Conservation (phyloP, 2,797 vertebrate genomes). For the Poecilia gillii region DNA sequence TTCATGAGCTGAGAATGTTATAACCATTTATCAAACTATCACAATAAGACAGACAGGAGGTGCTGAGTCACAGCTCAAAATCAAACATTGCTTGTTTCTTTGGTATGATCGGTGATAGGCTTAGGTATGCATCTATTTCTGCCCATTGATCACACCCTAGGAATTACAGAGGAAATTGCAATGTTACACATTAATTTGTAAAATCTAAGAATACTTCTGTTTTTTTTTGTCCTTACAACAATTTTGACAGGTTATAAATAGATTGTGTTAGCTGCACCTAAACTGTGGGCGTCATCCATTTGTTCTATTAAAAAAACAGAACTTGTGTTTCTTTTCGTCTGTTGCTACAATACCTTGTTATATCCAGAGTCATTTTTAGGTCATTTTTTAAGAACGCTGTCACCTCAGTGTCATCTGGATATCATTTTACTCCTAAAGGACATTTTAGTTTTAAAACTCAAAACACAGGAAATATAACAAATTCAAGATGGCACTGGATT, state of each 20-base stretch:
- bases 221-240: not conserved
- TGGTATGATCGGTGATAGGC: not conserved
- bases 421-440: not conserved
- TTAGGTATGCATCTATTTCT: not conserved
- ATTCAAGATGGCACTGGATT: not conserved
- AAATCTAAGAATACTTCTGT: not conserved
- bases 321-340: not conserved
- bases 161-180: not conserved
- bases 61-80: not conserved
- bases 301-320: not conserved
- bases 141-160: not conserved
- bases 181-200: not conserved
- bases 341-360: not conserved
- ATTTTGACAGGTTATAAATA: not conserved
- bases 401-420: not conserved
- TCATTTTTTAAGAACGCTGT: not conserved
- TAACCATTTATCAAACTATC: not conserved
- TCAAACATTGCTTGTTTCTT: not conserved
- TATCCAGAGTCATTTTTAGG: not conserved
- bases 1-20: not conserved
- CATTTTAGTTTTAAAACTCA: not conserved
- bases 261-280: not conserved
- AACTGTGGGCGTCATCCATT: not conserved
- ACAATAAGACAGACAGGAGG: not conserved
- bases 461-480: not conserved